Base-by-base conservation (phyloP, 2,113 vertebrate genomes). In the Phalacrocorax carbo region DNA sequence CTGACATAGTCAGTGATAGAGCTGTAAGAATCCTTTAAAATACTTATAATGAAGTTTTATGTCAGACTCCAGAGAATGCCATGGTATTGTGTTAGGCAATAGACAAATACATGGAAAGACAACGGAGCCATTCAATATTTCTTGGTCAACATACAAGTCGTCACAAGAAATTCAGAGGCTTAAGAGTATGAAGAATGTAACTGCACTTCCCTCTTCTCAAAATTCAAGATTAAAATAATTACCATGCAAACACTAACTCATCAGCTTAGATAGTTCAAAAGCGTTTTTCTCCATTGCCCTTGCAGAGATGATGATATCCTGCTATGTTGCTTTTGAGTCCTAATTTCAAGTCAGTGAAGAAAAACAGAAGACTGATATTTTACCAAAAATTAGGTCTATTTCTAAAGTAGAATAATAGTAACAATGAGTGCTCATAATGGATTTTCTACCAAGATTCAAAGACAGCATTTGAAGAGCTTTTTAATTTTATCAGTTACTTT, bases 211-310 rank as follows among this genome's bases (percentile, higher is more conserved):
- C 21, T 90, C 72, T 57, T 49, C 93, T 83, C 93, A 93, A 85
- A 88, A 96, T 75, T 87, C 95, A 96, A 94, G 61, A 95, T 93
- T 44, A 93, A 84, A 97, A 94, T 93, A 97, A 96, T 64, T 79
- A 94, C 64, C 73, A 85, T 88, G 91, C 51, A 95, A 97, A 94
- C 44, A 93, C 85, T 62, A 98, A 95, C 51, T 88, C 86, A 86
- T 85, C 77, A 80, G 38, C 68, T 80, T 40, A 79, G 55, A 68
- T 49, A 70, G 65, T 46, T 91, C 54, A 71, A 86, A 96, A 77
- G 11, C 26, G 20, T 51, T 92, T 88, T 92, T 66, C 68, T 76
- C 40, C 51, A 72, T 5, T 87, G 72, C 58, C 51, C 84, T 93
- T 80, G 58, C 46, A 94, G 70, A 91, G 77, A 88, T 88, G 48